These are phyloP conservation scores for Sitobion miscanthi DNA, from an alignment of 1,140 invertebrate genomes.

Conservation along the genomic window DNA sequence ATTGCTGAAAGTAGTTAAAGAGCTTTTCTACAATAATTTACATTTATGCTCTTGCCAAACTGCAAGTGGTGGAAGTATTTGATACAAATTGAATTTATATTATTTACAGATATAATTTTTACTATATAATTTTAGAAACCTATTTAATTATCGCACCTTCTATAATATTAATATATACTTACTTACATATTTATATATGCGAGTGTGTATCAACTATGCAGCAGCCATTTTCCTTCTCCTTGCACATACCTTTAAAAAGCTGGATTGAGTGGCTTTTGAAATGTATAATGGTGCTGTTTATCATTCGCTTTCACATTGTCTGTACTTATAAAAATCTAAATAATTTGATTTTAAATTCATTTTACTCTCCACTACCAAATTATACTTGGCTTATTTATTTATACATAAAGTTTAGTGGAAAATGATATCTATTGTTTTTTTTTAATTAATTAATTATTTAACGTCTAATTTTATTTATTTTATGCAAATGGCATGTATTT, in stretches of 20 bases:
- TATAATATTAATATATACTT: conserved; percentile 34
- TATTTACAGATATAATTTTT: conserved; percentile 47
- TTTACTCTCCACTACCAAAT: conserved; percentile 10
- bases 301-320: background rate
- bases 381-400: conserved; percentile 32
- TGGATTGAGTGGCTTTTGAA: background rate
- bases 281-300: conserved; percentile 8
- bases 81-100: conserved; percentile 43
- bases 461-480: conserved; percentile 36
- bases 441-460: conserved; percentile 33
- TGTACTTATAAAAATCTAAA: conserved; percentile 51
- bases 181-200: conserved; percentile 24
- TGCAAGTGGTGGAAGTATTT: conserved; percentile 33
- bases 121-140: conserved; percentile 25
- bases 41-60: conserved; percentile 37
- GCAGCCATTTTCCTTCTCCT: background rate
- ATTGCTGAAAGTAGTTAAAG: conserved; percentile 40
- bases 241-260: background rate
- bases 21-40: conserved; percentile 10
- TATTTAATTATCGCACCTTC: conserved; percentile 41
- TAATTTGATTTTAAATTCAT: background rate
- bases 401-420: conserved; percentile 26
- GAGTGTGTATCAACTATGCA: background rate
- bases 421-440: conserved; percentile 15
- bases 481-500: conserved; percentile 33